These are phyloP conservation scores for Ornithoptera alexandrae DNA, from an alignment of 2,888 invertebrate species.

Conservation along the genomic window DNA sequence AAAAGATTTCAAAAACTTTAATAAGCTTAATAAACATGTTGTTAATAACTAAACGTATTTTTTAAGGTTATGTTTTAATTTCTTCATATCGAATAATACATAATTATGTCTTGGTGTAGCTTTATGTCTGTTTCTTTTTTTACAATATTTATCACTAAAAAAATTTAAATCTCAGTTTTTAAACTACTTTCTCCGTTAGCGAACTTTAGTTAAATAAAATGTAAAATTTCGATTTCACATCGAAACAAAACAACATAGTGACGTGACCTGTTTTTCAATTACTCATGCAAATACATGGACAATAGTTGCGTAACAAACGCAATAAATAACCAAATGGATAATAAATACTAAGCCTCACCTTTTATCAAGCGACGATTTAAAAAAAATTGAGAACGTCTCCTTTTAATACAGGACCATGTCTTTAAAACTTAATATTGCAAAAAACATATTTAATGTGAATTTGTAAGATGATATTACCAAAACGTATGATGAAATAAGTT, in stretches of 20 bases:
- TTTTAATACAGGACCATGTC: neutral
- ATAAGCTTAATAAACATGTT: too few relatives aligned
- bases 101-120: too few relatives aligned
- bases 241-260: neutral
- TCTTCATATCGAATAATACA: too few relatives aligned
- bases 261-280: slow-evolving; percentile 11
- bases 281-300: slow-evolving; percentile 3
- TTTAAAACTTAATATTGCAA: neutral
- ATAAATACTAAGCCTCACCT: neutral
- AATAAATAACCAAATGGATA: slow-evolving; percentile 2
- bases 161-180: neutral
- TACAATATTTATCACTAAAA: neutral
- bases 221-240: neutral
- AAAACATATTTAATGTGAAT: neutral
- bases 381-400: neutral
- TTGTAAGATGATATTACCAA: neutral
- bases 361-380: neutral
- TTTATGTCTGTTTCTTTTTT: too few relatives aligned
- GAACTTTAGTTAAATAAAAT: neutral
- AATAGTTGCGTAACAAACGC: slow-evolving; percentile 8
- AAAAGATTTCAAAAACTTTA: too few relatives aligned
- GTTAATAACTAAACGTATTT: too few relatives aligned
- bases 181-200: neutral
- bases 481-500: neutral
- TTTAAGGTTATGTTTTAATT: too few relatives aligned